Base-by-base conservation (phyloP, 2,888 invertebrate genomes). In the Latrodectus elegans region DNA sequence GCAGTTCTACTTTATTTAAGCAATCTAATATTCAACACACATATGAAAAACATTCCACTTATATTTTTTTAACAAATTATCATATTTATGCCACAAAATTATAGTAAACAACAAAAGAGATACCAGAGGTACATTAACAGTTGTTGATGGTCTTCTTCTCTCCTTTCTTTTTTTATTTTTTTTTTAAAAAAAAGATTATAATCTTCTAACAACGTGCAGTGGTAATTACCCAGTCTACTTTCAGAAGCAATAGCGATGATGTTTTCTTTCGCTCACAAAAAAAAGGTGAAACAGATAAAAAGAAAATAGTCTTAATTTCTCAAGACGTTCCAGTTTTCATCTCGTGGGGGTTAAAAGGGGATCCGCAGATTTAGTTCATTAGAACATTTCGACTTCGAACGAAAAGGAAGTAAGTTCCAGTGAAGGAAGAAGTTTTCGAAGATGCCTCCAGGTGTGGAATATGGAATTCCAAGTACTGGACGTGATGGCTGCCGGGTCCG, bases 331-430 rank as follows among this genome's bases (percentile, higher is more conserved):
- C 51, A 82, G 22, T 75, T 82, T 68, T 52, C 12, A 52, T 68
- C 11, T n/a, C 1, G n/a, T 3, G 74, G 82, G 82, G 82, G 74
- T 82, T 75, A 74, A 82, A 82, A 75, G 74, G 82, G 75, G 75
- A 82, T 9, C 68, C 49, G 53, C 12, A 68, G 82, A 82, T 82
- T 75, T 75, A 70, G 82, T 75, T 82, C 82, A 82, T 81, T 73
- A 73, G 81, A 81, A 38, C 81, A 67, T 81, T 73, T 73, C 73
- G 64, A 60, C 12, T 73, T 26, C 38, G 60, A 22, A 53, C 15
- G 52, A 67, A 81, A 81, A 73, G 81, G 73, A 80, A 67, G 73
- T n/a, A 73, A 73, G 73, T 64, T 81, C 75, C 55, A 22, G 14
- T 51, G 8, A 65, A 81, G 73, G 81, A 73, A 73, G 81, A 81